Base-by-base conservation (phyloP, 2,888 invertebrate species). In the Balanococcus diminutus region DNA sequence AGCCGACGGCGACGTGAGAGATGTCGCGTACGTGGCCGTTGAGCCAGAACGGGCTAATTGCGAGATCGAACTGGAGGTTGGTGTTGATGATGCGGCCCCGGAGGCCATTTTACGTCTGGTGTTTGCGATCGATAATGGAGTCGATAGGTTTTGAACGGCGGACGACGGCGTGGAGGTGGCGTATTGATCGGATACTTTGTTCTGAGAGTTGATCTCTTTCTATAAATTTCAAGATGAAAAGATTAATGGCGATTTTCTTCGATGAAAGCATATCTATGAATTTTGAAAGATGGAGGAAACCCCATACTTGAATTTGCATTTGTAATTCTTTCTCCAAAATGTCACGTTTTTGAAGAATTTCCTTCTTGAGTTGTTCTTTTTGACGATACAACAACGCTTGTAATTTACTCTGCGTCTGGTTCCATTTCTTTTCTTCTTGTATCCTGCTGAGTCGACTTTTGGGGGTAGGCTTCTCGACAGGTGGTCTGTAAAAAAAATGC, bases 361-460 rank as follows among this genome's bases (percentile, higher is more conserved):
- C 97, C 89, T 96, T 97, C 90, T 97, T 97, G 81, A 98, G 92
- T 88, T 95, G 91, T 90, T 98, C 98, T 89, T 97, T 98, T 89
- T 98, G 97, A 88, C 96, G 94, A 90, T 95, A 94, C 28, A 97
- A 92, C 56, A 95, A 91, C 89, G 95, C 93, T 89, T 95, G 94
- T 87, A 95, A 92, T 88, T 92, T 91, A 51, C 91, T 91, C 87
- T 91, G 91, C 22, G 91, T 90, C 85, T 92, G 91, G 84, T 92
- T 91, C 87, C 91, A 91, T 88, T 91, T 91, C 39, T 72, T 72
- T 39, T 84, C 84, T 79, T 84, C 84, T 84, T 84, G 84, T 28
- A 75, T 22, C 46, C 46, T 72, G 11, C 22, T 46, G 4, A 84
- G 75, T 1, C 75, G 75, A 46, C 46, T 32, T 31, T 75, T 75